phyloP scores from a whole-genome alignment of 2,113 vertebrate species.

The Pangasianodon hypophthalmus region DNA sequence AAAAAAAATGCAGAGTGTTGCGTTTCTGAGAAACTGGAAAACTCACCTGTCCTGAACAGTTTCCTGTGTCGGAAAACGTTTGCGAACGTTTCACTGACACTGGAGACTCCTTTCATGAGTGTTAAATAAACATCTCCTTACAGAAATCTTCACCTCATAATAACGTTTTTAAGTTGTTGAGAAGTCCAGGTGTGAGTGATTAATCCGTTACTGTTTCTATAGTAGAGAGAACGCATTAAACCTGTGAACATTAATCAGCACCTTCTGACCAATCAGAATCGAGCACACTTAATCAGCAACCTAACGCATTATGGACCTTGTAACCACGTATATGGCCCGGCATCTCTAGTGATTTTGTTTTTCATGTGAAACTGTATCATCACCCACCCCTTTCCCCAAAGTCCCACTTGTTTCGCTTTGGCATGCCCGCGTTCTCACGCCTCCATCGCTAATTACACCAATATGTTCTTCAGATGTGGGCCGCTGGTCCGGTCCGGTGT shows the following conservation, averaged over 20 bases:
- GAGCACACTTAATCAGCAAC: background rate
- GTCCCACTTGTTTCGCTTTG: background rate
- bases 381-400: background rate
- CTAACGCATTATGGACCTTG: background rate
- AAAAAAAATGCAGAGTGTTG: background rate
- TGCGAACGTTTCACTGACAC: background rate
- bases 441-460: conserved; percentile 11
- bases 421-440: conserved; percentile 16
- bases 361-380: background rate
- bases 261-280: background rate
- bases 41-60: no score
- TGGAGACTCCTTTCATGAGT: background rate
- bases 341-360: background rate
- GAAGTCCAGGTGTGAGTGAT: background rate
- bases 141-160: background rate
- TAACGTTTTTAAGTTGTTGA: background rate
- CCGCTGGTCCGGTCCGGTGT: background rate
- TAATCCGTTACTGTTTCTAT: background rate
- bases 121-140: background rate
- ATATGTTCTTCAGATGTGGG: background rate
- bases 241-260: background rate
- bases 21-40: background rate
- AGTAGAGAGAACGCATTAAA: background rate
- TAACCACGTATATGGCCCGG: background rate
- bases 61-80: background rate